Percentiles rank a stretch among this genome's conserved stretches.
These are phyloP conservation scores for Panurus biarmicus DNA, from an alignment of 2,113 vertebrate genomes.

Conservation along the genomic window DNA sequence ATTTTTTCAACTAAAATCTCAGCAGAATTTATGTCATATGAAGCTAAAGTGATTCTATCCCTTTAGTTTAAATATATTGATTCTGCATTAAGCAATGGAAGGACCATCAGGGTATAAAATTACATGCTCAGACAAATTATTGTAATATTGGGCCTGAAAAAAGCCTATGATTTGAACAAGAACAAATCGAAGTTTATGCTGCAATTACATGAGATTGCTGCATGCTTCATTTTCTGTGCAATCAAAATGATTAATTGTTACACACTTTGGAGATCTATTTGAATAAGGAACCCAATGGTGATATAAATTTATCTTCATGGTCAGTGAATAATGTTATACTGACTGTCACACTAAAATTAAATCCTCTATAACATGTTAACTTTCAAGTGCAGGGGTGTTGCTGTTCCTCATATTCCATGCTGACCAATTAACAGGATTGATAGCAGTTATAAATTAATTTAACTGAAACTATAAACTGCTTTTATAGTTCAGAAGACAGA, in stretches of 20 bases:
- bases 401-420: not conserved
- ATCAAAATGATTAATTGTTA: not conserved
- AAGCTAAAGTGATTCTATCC: not conserved
- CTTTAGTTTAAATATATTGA: not conserved
- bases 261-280: not conserved
- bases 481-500: not conserved
- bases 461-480: not conserved
- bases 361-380: not conserved
- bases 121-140: not conserved
- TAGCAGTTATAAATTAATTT: constrained; percentile 14
- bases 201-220: not conserved
- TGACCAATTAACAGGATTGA: constrained; percentile 16
- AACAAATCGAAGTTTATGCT: not conserved
- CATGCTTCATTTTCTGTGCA: not conserved
- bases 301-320: not conserved
- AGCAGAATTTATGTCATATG: not conserved
- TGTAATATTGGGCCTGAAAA: not conserved
- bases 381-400: not conserved
- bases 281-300: not conserved
- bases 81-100: not conserved
- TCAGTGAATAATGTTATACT: not conserved
- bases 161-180: not conserved
- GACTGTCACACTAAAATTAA: not conserved
- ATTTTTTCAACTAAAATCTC: not conserved
- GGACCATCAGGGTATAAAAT: not conserved